These are phyloP conservation scores for Cotesia typhae DNA, from an alignment of 1,140 invertebrate genomes.

Conservation along the genomic window DNA sequence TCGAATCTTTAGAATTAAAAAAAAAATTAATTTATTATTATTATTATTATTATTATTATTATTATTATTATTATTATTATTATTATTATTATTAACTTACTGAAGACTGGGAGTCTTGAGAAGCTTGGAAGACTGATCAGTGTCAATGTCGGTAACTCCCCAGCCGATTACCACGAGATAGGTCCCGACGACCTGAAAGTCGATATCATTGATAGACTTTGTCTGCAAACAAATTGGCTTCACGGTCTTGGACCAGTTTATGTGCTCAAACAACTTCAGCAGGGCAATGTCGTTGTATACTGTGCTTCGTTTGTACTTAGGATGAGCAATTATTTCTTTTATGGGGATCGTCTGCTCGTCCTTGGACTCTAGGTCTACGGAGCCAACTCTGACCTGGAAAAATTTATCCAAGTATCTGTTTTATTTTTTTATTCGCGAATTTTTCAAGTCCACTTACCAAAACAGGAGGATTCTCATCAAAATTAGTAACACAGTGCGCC, in stretches of 20 bases:
- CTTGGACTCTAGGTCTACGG: slow-evolving; percentile 45
- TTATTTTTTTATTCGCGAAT: background rate
- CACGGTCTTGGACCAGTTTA: slow-evolving; percentile 48
- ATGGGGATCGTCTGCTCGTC: slow-evolving; percentile 51
- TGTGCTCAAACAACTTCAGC: slow-evolving; percentile 55
- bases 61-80: too few relatives aligned
- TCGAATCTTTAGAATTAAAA: slow-evolving; percentile 35
- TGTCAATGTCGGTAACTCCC: slow-evolving; percentile 48
- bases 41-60: too few relatives aligned
- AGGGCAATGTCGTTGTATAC: slow-evolving; percentile 67
- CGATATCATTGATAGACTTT: slow-evolving; percentile 47
- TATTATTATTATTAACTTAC: slow-evolving; percentile 33
- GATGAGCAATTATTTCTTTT: slow-evolving; percentile 54
- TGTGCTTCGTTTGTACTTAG: slow-evolving; percentile 55
- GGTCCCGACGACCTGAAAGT: slow-evolving; percentile 28
- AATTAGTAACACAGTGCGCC: slow-evolving; percentile 77
- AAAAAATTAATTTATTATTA: too few relatives aligned
- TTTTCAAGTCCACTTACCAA: slow-evolving; percentile 42
- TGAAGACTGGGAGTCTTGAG: slow-evolving; percentile 51
- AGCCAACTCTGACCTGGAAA: slow-evolving; percentile 56
- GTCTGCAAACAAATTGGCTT: slow-evolving; percentile 63
- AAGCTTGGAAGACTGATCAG: slow-evolving; percentile 40
- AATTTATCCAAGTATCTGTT: background rate
- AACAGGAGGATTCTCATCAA: slow-evolving; percentile 52
- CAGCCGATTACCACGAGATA: slow-evolving; percentile 55